Evolutionary conservation across 1,140 invertebrate genomes (phyloP).

Genomic region (Neodiprion pinetum): DNA sequence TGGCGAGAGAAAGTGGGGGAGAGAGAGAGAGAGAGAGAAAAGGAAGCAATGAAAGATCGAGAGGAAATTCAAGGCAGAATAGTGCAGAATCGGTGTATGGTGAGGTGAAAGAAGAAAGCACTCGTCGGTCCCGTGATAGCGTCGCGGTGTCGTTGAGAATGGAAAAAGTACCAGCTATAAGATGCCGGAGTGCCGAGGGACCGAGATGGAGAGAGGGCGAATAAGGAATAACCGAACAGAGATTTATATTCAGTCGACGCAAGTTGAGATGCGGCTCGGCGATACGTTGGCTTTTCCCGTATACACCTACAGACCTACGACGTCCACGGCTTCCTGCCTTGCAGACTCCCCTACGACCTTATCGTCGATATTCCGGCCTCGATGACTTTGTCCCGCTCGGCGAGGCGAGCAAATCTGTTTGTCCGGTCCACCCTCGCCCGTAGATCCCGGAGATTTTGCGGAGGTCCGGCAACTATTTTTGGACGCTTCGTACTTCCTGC

Average conservation of each 20-base stretch:
- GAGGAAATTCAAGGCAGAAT: no score
- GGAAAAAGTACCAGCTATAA: neutral
- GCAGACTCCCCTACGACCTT: neutral
- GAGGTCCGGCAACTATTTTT: neutral
- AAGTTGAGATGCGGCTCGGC: neutral
- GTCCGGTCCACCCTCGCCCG: neutral
- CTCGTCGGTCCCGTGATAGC: neutral
- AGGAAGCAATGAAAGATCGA: neutral
- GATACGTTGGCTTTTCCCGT: neutral
- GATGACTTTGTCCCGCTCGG: neutral
- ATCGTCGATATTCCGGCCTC: neutral
- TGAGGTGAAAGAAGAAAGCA: neutral
- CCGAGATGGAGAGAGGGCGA: neutral
- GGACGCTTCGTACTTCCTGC: neutral
- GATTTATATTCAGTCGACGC: slow-evolving; percentile 1
- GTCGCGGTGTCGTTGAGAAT: slow-evolving; percentile 18
- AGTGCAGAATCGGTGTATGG: no score
- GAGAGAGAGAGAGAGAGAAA: neutral
- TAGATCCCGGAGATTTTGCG: no score
- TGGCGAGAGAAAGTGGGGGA: neutral
- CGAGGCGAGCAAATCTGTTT: neutral
- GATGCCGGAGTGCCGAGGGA: no score
- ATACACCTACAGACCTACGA: neutral
- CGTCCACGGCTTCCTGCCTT: neutral
- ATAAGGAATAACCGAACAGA: neutral